These are phyloP conservation scores for Micronycteris hirsuta DNA, from an alignment of 2,113 vertebrate species.

Conservation along the genomic window DNA sequence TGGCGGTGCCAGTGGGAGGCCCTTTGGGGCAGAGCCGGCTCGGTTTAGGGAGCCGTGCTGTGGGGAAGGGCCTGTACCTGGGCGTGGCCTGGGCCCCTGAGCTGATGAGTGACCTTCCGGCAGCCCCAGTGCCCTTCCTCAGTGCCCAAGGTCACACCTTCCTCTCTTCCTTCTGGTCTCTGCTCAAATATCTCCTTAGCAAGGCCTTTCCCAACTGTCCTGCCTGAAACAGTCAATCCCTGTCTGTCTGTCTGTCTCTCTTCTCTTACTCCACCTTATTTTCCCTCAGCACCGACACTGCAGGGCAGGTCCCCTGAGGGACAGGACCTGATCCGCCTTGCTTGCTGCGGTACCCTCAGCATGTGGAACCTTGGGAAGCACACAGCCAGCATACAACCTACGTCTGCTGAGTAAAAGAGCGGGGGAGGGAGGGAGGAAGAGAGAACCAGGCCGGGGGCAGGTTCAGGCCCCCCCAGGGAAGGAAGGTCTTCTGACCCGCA, in stretches of 20 bases:
- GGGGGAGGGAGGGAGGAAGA: not conserved
- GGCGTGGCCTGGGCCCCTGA: not conserved
- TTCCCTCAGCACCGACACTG: not conserved
- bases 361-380: not conserved
- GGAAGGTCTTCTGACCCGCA: not conserved
- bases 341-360: not conserved
- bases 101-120: not conserved
- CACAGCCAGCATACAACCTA: accelerated
- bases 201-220: not conserved
- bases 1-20: not conserved
- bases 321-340: not conserved
- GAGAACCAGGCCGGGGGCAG: not conserved
- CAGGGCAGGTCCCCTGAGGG: not conserved
- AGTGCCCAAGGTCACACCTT: not conserved
- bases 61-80: not conserved
- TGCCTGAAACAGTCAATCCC: not conserved
- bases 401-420: not conserved
- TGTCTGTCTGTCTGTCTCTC: not conserved
- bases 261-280: not conserved
- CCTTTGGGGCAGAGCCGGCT: not conserved
- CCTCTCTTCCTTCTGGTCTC: not conserved
- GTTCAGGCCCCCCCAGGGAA: not conserved
- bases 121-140: not conserved
- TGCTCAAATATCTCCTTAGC: not conserved
- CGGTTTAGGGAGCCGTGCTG: too few relatives aligned